Evolutionary conservation across 2,888 invertebrate species (phyloP).

Genomic region (Platynereis dumerilii): DNA sequence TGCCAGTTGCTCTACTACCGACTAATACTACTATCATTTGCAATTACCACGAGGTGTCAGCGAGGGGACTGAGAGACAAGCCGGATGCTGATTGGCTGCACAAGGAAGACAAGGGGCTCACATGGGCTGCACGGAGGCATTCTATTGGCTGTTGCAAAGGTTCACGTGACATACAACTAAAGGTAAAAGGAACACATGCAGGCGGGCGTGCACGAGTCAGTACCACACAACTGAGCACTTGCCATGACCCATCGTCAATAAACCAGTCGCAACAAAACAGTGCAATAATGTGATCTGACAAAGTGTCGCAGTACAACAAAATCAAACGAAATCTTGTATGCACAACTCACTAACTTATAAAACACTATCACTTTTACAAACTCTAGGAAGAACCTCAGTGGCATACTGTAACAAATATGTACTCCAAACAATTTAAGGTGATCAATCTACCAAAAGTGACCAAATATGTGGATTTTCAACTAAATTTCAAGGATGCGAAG

Average conservation of each 20-base stretch:
- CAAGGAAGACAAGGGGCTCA: no score
- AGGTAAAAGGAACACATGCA: not conserved
- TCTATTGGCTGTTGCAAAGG: conserved; percentile 8
- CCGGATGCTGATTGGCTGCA: no score
- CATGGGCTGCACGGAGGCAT: not conserved
- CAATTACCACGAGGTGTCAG: no score
- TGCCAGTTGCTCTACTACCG: no score
- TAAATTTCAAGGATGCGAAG: not conserved
- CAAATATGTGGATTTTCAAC: conserved; percentile 5
- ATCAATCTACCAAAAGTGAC: not conserved
- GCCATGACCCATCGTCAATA: not conserved
- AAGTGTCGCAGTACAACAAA: no score
- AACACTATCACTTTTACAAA: not conserved
- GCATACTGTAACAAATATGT: not conserved
- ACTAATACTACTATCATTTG: no score
- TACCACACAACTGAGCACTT: conserved; percentile 22
- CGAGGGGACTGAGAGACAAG: no score
- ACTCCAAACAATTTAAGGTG: not conserved
- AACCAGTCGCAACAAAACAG: no score
- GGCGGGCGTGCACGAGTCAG: conserved; percentile 25
- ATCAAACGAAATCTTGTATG: no score
- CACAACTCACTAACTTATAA: no score
- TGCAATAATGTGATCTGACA: no score
- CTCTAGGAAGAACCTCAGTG: not conserved
- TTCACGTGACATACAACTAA: conserved; percentile 1